Percentiles rank a stretch among this genome's conserved stretches.
Conservation (phyloP, 2,113 vertebrate species). For the Mola mola region DNA sequence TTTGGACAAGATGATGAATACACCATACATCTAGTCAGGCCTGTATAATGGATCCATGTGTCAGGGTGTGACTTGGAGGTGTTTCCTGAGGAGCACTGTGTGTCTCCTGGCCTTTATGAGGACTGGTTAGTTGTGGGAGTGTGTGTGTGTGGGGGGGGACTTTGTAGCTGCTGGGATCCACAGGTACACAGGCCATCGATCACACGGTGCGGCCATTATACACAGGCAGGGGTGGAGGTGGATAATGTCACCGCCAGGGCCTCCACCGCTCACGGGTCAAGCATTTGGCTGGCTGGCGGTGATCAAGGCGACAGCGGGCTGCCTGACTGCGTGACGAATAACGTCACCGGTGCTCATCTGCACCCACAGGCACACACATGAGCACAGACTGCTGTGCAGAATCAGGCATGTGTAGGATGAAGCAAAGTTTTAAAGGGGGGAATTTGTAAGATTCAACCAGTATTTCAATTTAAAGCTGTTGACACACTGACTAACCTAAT, state of each 20-base stretch:
- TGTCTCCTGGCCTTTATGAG: slow-evolving; percentile 61
- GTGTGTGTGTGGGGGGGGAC: slow-evolving; percentile 20
- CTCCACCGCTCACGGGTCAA: slow-evolving; percentile 68
- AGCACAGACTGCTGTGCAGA: neutral
- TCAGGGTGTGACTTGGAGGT: slow-evolving; percentile 59
- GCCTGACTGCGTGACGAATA: slow-evolving; percentile 69
- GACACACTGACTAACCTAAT: too few species aligned
- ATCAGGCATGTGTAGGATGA: neutral
- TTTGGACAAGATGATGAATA: slow-evolving; percentile 63
- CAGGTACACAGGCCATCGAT: slow-evolving; percentile 77
- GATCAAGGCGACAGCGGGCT: slow-evolving; percentile 62
- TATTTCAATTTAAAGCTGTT: too few species aligned
- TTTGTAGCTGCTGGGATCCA: slow-evolving; percentile 61
- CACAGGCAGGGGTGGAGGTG: slow-evolving; percentile 67
- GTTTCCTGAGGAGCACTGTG: slow-evolving; percentile 58
- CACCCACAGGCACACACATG: slow-evolving; percentile 38
- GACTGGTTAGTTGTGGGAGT: slow-evolving; percentile 22
- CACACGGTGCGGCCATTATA: slow-evolving; percentile 68
- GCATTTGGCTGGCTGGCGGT: slow-evolving; percentile 62
- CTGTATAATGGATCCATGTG: slow-evolving; percentile 64
- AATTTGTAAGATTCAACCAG: too few species aligned
- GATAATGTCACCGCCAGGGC: slow-evolving; percentile 64
- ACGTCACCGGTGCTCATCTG: slow-evolving; percentile 46
- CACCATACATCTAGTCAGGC: slow-evolving; percentile 44
- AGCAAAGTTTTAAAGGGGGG: too few species aligned